Evolutionary conservation across 1,140 invertebrate genomes (phyloP), one percentile per base, ranked within the genome.

Genomic region (Drosophila melanica): DNA sequence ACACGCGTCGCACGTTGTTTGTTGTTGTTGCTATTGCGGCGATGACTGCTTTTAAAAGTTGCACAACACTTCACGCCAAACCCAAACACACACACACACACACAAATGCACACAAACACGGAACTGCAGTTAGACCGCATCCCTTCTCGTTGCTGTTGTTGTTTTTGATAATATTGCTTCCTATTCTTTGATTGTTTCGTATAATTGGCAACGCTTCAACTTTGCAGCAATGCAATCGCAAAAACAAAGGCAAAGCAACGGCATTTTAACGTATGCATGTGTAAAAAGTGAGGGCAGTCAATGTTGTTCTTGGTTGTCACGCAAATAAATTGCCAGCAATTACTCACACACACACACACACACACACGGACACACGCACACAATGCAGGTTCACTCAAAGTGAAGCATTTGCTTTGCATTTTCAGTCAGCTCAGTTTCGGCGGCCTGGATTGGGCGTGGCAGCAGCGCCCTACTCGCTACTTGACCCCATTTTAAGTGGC

Each of bases 191-290:
- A 68, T 53, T 69, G 39, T 44, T 66, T 66, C 20, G 58, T 51
- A 23, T 57, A 53, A 72, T 72, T 72, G 69, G 69, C 69, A 67
- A 23, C 54, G 45, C 53, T 72, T 72, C 69, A 72, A 71, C 23
- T 70, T 70, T 64, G 41, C 9, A 54, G 41, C 50, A 53, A 44
- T 14, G 42, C 27, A 53, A 42, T 16, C 30, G 35, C 54, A 45
- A 37, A 33, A n/a, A n/a, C n/a, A 37, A 64, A 41, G 11, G 23
- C 14, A 20, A 50, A 35, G 23, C 50, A 53, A 35, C 12, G 33
- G 35, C 42, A 70, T 55, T 55, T 70, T 39, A 55, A 48, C 50
- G 44, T 55, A 12, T 41, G 44, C 45, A 57, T 57, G 51, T 39
- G 16, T 45, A 27, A 55, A 57, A 9, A 27, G 30, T 45, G 23